Conservation (phyloP, 2,113 vertebrate species). For the Heliornis fulica region DNA sequence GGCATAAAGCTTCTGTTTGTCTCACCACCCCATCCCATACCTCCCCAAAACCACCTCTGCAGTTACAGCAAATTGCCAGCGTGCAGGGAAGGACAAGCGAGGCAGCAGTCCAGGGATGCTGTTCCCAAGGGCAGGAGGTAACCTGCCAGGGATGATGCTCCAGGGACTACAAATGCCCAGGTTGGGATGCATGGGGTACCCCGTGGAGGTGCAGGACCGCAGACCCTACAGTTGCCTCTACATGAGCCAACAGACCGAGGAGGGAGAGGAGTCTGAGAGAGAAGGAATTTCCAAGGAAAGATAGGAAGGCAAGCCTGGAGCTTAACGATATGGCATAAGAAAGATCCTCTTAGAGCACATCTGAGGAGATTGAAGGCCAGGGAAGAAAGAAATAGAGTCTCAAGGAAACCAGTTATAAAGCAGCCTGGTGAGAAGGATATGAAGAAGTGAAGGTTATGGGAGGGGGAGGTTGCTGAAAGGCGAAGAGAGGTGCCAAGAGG, state of each 20-base stretch:
- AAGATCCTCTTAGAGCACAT: conserved; percentile 8
- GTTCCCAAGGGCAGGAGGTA: neutral
- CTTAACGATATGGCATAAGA: neutral
- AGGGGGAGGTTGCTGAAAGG: conserved; percentile 27
- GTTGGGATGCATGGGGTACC: neutral
- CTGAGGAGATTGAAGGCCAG: neutral
- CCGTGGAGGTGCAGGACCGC: neutral
- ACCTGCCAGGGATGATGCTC: neutral
- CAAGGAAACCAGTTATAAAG: conserved; percentile 34
- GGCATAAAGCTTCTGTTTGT: neutral
- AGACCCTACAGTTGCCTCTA: neutral
- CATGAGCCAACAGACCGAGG: neutral
- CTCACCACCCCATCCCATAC: rapidly evolving
- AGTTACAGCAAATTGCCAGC: neutral
- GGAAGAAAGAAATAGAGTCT: conserved; percentile 17
- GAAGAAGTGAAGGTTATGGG: neutral
- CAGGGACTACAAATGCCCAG: neutral
- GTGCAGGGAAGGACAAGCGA: rapidly evolving
- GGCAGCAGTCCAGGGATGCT: neutral
- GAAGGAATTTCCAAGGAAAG: neutral
- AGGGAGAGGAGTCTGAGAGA: neutral
- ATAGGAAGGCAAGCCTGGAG: neutral
- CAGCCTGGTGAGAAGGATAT: conserved; percentile 21
- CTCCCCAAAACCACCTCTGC: neutral
- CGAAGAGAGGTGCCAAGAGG: neutral